Evolutionary conservation across 1,140 invertebrate species (phyloP), one percentile per base, ranked within the genome.

Genomic region (Platyura marginata): DNA sequence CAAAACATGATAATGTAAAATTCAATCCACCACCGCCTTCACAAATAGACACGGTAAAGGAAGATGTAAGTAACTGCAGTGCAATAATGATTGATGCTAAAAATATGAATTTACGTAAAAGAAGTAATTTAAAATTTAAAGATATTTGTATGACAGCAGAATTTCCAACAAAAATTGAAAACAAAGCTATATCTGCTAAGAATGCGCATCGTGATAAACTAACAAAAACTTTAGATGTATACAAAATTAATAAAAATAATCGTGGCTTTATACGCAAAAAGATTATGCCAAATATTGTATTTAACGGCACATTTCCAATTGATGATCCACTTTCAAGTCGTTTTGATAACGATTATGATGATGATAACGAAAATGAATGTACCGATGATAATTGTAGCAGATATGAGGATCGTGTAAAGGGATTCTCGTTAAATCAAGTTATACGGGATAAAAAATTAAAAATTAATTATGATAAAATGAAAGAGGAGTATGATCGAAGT

Each of bases 271-370:
- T 38, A 21, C 16, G 19, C 11, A 18, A 16, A n/a, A 33, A 16
- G 13, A 15, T 29, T 3, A 3, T 22, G 3, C 35, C 36, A 3
- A 53, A 59, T 21, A 60, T 61, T 33, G 68, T 86, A 32, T 86
- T 84, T 54, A 80, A 81, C 41, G 81, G 82, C 23, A 87, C 82
- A 5, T 87, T 73, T 65, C 80, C 80, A 2, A 84, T 86, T 37
- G 81, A 84, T 54, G 64, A 69, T 48, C 79, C 80, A 3, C 34
- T 59, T 13, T 20, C 41, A 5, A 42, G 38, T 19, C 38, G 49
- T 38, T 44, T 44, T 20, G 33, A 44, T 4, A 48, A 56, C 9
- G 53, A 53, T 53, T 49, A 56, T 10, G 49, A 51, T 22, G 51
- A 57, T 13, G 25, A 29, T 13, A 13, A 29, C 6, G 25, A 29